Evolutionary conservation across 2,113 vertebrate genomes (phyloP), one percentile per base, ranked within the genome.

Genomic region (Saccopteryx leptura): DNA sequence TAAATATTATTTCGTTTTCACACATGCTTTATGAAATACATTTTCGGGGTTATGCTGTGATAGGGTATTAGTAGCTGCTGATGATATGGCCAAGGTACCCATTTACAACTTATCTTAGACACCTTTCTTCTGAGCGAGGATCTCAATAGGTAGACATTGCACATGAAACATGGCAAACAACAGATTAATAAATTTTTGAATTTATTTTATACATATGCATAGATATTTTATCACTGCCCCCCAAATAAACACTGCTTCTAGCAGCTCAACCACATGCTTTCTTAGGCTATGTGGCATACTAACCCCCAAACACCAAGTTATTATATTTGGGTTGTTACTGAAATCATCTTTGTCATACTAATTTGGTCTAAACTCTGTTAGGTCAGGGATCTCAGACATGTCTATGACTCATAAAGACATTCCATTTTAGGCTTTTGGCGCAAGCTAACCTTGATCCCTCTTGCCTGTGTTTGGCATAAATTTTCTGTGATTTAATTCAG

Each of bases 1-100:
- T 24, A 85, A 90, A 33, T 28, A 82, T 80, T 79, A 86, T 23
- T 56, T 72, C 52, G 21, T 86, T 96, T 94, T 90, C 26, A 83
- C 69, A 28, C 79, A 94, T 58, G 10, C 19, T 23, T 52, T 46
- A 76, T 39, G 52, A 91, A 85, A 81, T 72, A 54, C 39, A 23
- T 81, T 58, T 91, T 78, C 82, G n/a, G 46, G 11, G 9, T 75
- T 83, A 81, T 50, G 13, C 24, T 54, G 75, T 58, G 12, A 60
- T 74, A 39, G 13, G 13, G 9, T 23, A 14, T 65, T 79, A 48
- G 18, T 68, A n/a, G n/a, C n/a, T 81, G 60, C 60, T 46, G 61
- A 48, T 50, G 3, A 71, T 12, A 50, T 7, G 52, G 15, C 11
- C 79, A 74, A 78, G 23, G 54, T 19, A 60, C 17, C 4, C 23